phyloP scores from a whole-genome alignment of 2,113 vertebrate species.

The Aleadryas rufinucha region DNA sequence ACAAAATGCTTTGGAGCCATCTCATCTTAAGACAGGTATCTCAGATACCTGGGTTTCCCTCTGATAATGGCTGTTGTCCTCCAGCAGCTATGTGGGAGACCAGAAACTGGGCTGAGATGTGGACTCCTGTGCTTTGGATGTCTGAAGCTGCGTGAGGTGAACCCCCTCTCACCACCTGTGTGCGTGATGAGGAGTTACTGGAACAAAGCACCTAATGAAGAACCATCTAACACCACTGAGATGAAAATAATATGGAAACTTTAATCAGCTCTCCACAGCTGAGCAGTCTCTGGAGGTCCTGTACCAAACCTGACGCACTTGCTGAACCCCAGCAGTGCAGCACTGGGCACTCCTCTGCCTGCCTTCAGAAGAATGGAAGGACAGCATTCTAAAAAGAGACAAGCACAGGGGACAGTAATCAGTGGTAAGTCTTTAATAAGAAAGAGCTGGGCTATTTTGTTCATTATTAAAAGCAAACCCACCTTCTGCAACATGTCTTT shows the following conservation, averaged over 20 bases:
- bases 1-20: background rate
- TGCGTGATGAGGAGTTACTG: background rate
- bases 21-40: background rate
- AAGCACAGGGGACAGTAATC: background rate
- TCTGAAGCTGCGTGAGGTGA: background rate
- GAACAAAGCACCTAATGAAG: background rate
- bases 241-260: background rate
- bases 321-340: background rate
- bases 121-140: background rate
- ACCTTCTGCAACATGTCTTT: background rate
- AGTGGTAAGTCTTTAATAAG: background rate
- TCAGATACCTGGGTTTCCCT: background rate
- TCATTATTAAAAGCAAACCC: background rate
- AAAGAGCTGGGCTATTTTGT: background rate
- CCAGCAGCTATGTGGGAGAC: accelerated
- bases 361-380: background rate
- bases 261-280: background rate
- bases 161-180: accelerated
- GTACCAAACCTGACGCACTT: background rate
- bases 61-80: background rate
- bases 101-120: background rate
- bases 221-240: accelerated
- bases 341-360: background rate
- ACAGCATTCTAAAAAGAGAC: background rate
- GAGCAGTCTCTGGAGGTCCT: background rate